Evolutionary conservation across 2,113 vertebrate species (phyloP).

Genomic region (Ictalurus punctatus): DNA sequence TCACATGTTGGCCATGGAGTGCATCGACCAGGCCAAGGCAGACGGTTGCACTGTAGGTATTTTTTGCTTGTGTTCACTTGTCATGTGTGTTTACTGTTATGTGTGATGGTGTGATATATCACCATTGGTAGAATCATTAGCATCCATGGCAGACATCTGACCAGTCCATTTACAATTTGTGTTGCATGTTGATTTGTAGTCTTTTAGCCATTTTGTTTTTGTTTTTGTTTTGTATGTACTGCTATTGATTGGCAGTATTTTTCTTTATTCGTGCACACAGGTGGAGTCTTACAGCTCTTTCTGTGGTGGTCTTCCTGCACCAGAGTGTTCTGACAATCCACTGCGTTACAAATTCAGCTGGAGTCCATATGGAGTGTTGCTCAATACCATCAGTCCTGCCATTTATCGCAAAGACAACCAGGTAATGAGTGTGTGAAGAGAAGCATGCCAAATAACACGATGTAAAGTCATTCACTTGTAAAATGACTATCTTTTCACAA

Average conservation of each 20-base stretch:
- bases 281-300: conserved; percentile 90
- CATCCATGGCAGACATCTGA: conserved; percentile 47
- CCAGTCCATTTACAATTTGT: conserved; percentile 42
- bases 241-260: background rate
- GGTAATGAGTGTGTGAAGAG: conserved; percentile 67
- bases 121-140: conserved; percentile 39
- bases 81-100: conserved; percentile 33
- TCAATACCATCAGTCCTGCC: conserved; percentile 87
- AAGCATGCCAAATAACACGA: background rate
- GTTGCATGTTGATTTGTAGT: conserved; percentile 41
- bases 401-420: conserved; percentile 82
- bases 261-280: conserved; percentile 62
- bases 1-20: conserved; percentile 97
- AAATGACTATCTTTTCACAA: background rate
- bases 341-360: conserved; percentile 98
- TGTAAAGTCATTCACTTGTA: background rate
- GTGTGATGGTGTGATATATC: conserved; percentile 43
- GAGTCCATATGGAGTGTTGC: conserved; percentile 89
- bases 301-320: conserved; percentile 91
- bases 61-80: conserved; percentile 46
- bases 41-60: conserved; percentile 87
- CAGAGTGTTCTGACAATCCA: conserved; percentile 92
- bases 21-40: conserved; percentile 89
- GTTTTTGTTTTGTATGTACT: conserved; percentile 11
- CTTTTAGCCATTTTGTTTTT: conserved; percentile 18